These are phyloP conservation scores for Zosterops lateralis DNA, from an alignment of 2,113 vertebrate species.

Conservation along the genomic window DNA sequence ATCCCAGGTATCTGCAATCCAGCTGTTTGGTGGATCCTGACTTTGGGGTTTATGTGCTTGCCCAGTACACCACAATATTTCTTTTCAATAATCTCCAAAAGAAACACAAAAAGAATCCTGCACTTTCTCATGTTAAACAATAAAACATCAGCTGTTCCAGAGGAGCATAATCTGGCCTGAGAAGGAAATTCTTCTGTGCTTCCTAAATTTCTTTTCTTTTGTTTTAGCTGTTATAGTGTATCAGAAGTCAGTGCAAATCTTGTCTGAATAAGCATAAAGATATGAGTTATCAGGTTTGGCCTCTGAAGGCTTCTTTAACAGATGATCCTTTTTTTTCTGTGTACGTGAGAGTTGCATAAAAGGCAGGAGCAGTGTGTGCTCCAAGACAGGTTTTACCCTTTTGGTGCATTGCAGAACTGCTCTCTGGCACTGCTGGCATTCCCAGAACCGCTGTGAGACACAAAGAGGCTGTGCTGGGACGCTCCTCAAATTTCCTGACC, in stretches of 20 bases:
- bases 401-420: neutral
- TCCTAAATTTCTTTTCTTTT: slow-evolving; percentile 13
- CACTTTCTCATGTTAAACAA: slow-evolving; percentile 25
- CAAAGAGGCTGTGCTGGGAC: neutral
- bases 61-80: neutral
- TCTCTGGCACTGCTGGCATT: neutral
- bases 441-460: no score
- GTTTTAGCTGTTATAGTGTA: neutral
- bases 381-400: neutral
- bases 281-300: neutral
- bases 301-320: neutral
- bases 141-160: neutral
- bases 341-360: neutral
- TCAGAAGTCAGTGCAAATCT: neutral
- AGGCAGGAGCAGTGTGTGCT: neutral
- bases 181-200: slow-evolving; percentile 9
- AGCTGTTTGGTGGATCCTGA: slow-evolving; percentile 2
- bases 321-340: neutral
- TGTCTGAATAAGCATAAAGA: neutral
- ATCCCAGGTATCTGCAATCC: slow-evolving; percentile 14
- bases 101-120: slow-evolving; percentile 5
- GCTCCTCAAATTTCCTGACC: neutral
- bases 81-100: slow-evolving; percentile 46
- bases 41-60: slow-evolving; percentile 6
- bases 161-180: neutral